These are phyloP conservation scores for Deladenus siricidicola DNA, from an alignment of 2,888 invertebrate genomes.

Conservation along the genomic window DNA sequence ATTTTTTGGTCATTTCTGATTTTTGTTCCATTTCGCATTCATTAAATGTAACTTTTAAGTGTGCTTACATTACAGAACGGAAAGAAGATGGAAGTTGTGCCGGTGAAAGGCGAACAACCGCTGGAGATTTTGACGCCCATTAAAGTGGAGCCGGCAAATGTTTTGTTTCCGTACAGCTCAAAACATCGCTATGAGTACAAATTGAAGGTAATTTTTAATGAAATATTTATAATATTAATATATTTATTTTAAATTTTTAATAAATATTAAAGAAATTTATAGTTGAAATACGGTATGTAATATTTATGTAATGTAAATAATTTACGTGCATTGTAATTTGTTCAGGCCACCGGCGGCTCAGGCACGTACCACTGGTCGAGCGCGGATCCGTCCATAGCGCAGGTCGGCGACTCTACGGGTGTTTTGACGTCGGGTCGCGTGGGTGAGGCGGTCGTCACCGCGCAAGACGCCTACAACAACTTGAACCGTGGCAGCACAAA, in stretches of 20 bases:
- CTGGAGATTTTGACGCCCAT: conserved; percentile 37
- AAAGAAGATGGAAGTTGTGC: too few species aligned
- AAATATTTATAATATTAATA: too few species aligned
- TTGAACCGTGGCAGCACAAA: not conserved
- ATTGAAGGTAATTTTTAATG: conserved; percentile 22
- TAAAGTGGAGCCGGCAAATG: conserved; percentile 27
- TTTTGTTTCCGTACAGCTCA: conserved; percentile 36
- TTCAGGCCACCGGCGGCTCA: conserved; percentile 39
- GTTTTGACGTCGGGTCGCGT: conserved; percentile 25
- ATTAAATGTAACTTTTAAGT: too few species aligned
- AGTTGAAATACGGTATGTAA: too few species aligned
- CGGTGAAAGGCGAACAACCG: conserved; percentile 36
- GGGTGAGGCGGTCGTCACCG: conserved; percentile 33
- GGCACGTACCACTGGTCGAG: conserved; percentile 36
- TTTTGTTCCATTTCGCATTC: too few species aligned
- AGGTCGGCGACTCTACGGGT: conserved; percentile 32
- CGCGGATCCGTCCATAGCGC: conserved; percentile 27
- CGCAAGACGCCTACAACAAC: conserved; percentile 34
- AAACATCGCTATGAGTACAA: conserved; percentile 18
- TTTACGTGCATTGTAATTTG: too few species aligned
- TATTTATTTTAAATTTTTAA: not conserved
- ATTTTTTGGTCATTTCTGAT: too few species aligned
- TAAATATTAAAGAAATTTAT: too few species aligned
- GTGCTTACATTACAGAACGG: too few species aligned
- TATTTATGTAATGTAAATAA: too few species aligned